Base-by-base conservation (phyloP, 2,888 invertebrate genomes). In the Pogonocherus hispidulus region DNA sequence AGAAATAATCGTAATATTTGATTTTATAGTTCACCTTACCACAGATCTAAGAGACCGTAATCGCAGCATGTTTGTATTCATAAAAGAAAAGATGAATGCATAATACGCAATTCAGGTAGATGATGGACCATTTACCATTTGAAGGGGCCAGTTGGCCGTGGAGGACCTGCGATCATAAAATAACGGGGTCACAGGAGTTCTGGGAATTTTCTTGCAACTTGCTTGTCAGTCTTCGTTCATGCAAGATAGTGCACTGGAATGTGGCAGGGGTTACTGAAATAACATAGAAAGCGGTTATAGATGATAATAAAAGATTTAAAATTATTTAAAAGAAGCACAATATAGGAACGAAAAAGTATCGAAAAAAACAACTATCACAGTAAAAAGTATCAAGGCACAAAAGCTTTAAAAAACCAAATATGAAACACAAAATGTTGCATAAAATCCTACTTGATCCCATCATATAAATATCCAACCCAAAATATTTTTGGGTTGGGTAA, bases 161-260 rank as follows among this genome's bases (percentile, higher is more conserved):
- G 56, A 57, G 56, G 65, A 65, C 65, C 23, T 52, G 63, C 23
- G 49, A 19, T 65, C 23, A 55, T 65, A 67, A 67, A 63, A 63
- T 67, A 63, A 67, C 63, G 46, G 67, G 67, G 67, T 67, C 67
- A 67, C 51, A 67, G 55, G 57, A 67, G 55, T 67, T 67, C 67
- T 67, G 67, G 63, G 67, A 67, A 67, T 67, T 63, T 67, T 27
- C 8, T 57, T 56, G 62, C 56, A 57, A 51, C 16, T 44, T 62
- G 63, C 56, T 57, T 22, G 57, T 51, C 63, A 57, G 54, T n/a
- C n/a, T n/a, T n/a, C n/a, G n/a, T n/a, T n/a, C 55, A 56, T 47
- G 63, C 27, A 27, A 8, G 27, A 8, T 27, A 8, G 27, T 27
- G 27, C 27, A 5, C 8, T 27, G 4, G 27, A n/a, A 27, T 27